phyloP scores from a whole-genome alignment of 2,797 vertebrate genomes.

The Lagorchestes hirsutus region DNA sequence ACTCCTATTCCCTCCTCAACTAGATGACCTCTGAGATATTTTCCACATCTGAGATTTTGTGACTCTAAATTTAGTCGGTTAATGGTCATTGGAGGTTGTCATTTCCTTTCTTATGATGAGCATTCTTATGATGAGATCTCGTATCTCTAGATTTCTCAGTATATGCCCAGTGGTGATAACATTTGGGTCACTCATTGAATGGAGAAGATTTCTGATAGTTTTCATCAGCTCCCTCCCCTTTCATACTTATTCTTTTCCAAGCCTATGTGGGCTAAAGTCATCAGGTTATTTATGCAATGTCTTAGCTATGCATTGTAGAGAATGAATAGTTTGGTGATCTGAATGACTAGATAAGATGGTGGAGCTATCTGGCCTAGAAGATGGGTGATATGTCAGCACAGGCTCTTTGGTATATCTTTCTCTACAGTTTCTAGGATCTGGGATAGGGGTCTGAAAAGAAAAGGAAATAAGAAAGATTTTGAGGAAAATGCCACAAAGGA shows the following conservation, averaged over 20 bases:
- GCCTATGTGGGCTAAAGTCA: neutral
- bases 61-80: neutral
- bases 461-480: constrained; percentile 12
- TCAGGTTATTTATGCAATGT: neutral
- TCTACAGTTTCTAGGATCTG: neutral
- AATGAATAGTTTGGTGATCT: neutral
- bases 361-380: neutral
- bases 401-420: neutral
- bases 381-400: neutral
- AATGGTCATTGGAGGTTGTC: neutral
- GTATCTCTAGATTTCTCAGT: neutral
- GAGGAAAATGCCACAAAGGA: constrained; percentile 13
- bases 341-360: neutral
- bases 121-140: too few species aligned
- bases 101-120: neutral
- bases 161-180: neutral
- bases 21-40: neutral
- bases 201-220: neutral
- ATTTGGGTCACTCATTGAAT: neutral
- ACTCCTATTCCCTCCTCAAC: neutral
- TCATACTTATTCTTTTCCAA: neutral
- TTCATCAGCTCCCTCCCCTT: neutral
- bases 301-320: neutral
- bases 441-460: too few species aligned
- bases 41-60: neutral